Percentiles rank a stretch among this genome's conserved stretches.
Conservation (phyloP, 1,140 invertebrate species). For the Bombus sibiricus region DNA sequence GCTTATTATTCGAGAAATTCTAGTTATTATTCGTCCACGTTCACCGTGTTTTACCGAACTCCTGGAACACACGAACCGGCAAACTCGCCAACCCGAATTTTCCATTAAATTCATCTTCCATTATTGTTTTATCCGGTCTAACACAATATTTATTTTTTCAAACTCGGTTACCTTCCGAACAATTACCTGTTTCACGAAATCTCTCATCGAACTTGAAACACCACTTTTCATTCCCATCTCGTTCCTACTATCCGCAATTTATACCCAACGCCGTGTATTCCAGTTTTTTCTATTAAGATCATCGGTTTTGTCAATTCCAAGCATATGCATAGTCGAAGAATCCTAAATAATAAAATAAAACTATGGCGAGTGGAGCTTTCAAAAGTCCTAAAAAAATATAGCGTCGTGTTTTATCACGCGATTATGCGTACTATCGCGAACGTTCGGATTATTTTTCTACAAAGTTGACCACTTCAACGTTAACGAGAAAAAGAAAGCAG, state of each 20-base stretch:
- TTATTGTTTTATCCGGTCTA: background rate
- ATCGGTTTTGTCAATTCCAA: background rate
- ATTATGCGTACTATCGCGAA: no score
- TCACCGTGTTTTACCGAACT: background rate
- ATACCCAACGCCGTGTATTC: background rate
- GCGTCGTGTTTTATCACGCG: no score
- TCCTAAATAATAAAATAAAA: no score
- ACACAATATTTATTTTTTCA: background rate
- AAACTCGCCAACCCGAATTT: background rate
- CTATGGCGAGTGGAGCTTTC: no score
- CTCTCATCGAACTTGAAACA: background rate
- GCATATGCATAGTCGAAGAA: no score
- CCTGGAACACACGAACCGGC: no score
- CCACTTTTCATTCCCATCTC: background rate
- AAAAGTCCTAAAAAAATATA: no score
- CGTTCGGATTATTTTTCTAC: no score
- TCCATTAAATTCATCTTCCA: background rate
- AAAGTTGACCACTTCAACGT: no score
- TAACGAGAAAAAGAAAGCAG: no score
- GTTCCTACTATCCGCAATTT: background rate
- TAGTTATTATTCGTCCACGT: background rate
- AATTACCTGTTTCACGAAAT: background rate
- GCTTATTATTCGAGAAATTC: constrained; percentile 18
- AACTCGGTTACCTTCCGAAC: background rate
- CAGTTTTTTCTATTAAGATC: background rate